Base-by-base conservation (phyloP, 2,113 vertebrate species). In the Elanus axillaris region DNA sequence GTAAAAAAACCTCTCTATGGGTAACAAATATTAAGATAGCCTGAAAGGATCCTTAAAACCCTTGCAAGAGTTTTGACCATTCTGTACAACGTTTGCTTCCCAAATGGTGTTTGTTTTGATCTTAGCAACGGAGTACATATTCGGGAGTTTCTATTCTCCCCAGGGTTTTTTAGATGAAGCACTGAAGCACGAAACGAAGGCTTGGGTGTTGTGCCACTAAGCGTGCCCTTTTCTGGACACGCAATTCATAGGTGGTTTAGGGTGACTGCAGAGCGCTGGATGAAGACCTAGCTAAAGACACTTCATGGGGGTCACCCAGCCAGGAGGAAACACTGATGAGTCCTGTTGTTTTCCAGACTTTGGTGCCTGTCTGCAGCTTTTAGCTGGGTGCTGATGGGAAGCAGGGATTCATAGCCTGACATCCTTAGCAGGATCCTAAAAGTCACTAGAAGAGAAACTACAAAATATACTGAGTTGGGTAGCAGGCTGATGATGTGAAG, bases 221-320 rank as follows among this genome's bases (percentile, higher is more conserved):
- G 36, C 0, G 0, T 38, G 8, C 6, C 25, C 32, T 71, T 53
- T 36, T n/a, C n/a, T 62, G 50, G 38, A 32, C 14, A 2, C 31
- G 10, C 20, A 7, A 2, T 47, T 50, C 31, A 1, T 4, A 38
- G 25, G 6, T 25, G 13, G 9, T 20, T 17, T 36, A 26, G 6
- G 11, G 1, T 20, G 50, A 34, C 13, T 27, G 48, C n/a, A 72
- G 21, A 23, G 20, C 53, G 8, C 27, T 7, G 42, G 15, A 1
- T 21, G 43, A 45, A 58, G 3, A 4, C 10, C 12, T 34, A 27
- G 48, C 5, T 19, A 3, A 52, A 17, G 48, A 13, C 4, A 8
- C 3, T 52, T 63, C 10, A 13, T 29, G 36, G 16, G 36, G 71
- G 9, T 40, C 81, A 32, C 40, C 21, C 59, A 81, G 32, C 13